Conservation (phyloP, 2,888 invertebrate species). For the Athalia circularis region DNA sequence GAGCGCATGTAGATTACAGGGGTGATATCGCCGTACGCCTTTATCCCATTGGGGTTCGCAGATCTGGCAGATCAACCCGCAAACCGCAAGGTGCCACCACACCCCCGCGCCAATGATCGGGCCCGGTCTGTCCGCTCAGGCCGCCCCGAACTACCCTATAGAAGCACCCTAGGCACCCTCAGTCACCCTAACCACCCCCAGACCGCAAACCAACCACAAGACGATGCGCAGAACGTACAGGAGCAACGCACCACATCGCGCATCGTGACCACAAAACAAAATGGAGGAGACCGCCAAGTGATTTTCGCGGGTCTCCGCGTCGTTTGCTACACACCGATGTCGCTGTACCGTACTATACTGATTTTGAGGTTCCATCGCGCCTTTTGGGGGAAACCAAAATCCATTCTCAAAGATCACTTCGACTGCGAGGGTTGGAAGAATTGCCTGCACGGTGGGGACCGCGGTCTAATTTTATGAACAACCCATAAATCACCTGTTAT, state of each 20-base stretch:
- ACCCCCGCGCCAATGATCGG: conserved; percentile 74
- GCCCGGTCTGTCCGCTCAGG: conserved; percentile 51
- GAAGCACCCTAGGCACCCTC: conserved; percentile 38
- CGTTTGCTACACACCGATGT: conserved; percentile 14
- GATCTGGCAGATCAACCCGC: conserved; percentile 69
- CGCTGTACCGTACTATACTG: neutral
- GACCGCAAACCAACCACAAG: conserved; percentile 74
- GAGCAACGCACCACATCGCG: conserved; percentile 59
- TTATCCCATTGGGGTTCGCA: conserved; percentile 50
- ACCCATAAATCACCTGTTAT: too few species aligned
- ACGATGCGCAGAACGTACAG: conserved; percentile 72
- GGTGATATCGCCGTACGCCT: conserved; percentile 46
- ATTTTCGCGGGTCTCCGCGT: conserved; percentile 44
- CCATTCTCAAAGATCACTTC: conserved; percentile 8
- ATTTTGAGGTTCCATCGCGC: conserved; percentile 14
- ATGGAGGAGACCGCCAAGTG: conserved; percentile 61
- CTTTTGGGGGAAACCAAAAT: conserved; percentile 17
- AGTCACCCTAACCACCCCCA: conserved; percentile 68
- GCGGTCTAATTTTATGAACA: neutral
- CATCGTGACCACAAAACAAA: conserved; percentile 72
- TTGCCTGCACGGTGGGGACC: neutral
- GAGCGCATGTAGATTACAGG: neutral
- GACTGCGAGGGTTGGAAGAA: neutral
- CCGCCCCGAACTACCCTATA: conserved; percentile 43
- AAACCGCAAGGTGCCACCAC: conserved; percentile 74